Evolutionary conservation across 2,113 vertebrate genomes (phyloP), one percentile per base, ranked within the genome.

Genomic region (Crotalus viridis): DNA sequence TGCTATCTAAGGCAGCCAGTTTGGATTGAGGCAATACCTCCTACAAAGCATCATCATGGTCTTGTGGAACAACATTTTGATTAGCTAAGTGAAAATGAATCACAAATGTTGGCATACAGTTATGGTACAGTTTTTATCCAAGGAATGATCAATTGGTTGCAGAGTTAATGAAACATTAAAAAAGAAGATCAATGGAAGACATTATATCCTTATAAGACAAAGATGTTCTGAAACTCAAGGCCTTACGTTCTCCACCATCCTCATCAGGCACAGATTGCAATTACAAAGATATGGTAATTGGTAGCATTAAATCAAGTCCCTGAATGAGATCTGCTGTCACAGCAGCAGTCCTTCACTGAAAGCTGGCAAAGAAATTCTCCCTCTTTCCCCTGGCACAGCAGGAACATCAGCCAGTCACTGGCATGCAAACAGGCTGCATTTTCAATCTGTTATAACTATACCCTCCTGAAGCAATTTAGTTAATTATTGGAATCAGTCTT

Each of bases 51-150:
- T 92, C 94, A 95, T 96, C 94, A 95, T 95, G 94, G 93, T 95
- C 94, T 97, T 97, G 94, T 95, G 95, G 97, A 97, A 97, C 95
- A 97, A 96, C 94, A 96, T 96, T 97, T 97, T 97, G 95, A 97
- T 97, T 96, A 97, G 96, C 94, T 97, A 97, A 98, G 94, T 96
- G 95, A 97, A 97, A 95, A 97, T 96, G 93, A 97, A 97, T 97
- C 96, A 97, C 89, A 93, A 95, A 88, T 94, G 94, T 94, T 97
- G 96, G 96, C 96, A 96, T 95, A 96, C 69, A 91, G 90, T 92
- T 96, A 85, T 94, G 91, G 92, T 96, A 96, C 87, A 74, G 74
- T n/a, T 96, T 97, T 97, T 97, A 95, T 95, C 96, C 96, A 96
- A 96, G 96, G 92, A 95, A 97, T 96, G 96, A 97, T 95, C 97